A percentile compares a stretch with the other conserved stretches of the same genome.
Conservation (phyloP, 2,797 vertebrate genomes). For the Poecile montanus region DNA sequence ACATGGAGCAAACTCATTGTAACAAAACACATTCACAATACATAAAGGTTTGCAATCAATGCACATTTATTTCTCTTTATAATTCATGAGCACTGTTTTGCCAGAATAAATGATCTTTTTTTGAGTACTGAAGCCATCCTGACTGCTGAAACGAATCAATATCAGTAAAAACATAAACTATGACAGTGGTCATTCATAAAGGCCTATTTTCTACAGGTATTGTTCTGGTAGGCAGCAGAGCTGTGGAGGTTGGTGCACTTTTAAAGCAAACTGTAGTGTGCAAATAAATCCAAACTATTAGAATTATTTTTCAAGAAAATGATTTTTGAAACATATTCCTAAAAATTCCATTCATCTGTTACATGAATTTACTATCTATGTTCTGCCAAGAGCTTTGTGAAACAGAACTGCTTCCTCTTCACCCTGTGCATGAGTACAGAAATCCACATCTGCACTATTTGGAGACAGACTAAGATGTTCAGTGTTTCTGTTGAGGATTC, state of each 20-base stretch:
- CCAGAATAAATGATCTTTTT: slow-evolving; percentile 2
- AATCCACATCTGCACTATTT: background rate
- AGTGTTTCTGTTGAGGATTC: background rate
- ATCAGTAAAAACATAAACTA: background rate
- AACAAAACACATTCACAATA: background rate
- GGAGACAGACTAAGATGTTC: background rate
- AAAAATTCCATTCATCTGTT: background rate
- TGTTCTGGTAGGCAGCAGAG: background rate
- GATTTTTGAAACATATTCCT: background rate
- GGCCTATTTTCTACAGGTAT: background rate
- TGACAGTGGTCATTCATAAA: background rate
- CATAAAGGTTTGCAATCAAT: background rate
- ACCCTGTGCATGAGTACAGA: background rate
- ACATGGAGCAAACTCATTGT: background rate
- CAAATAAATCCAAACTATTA: background rate
- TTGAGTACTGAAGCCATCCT: slow-evolving; percentile 12
- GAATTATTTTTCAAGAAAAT: background rate
- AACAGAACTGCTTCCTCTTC: background rate
- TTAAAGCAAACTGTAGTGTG: background rate
- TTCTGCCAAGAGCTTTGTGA: background rate
- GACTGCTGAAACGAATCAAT: slow-evolving; percentile 4
- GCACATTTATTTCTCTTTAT: background rate
- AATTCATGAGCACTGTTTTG: background rate
- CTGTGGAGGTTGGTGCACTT: background rate
- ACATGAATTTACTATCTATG: background rate